Evolutionary conservation across 35 echinoderm and acorn worm species (phyloP).

Genomic region (Chiridota heheva): DNA sequence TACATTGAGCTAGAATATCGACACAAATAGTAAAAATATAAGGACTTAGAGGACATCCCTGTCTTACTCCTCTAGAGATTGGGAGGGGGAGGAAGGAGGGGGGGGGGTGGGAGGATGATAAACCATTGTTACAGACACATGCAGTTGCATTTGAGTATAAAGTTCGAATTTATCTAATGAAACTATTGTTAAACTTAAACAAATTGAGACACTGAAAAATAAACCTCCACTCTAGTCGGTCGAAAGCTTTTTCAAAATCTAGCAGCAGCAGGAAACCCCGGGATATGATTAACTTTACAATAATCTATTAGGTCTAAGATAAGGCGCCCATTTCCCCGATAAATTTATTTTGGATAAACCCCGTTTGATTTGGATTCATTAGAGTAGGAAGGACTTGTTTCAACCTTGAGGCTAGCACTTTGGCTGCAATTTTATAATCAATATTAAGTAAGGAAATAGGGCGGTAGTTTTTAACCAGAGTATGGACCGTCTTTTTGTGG

Average conservation of each 20-base stretch:
- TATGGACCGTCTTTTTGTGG: constrained; percentile 3
- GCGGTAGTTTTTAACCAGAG: constrained; percentile 15
- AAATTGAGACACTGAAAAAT: constrained; percentile 1
- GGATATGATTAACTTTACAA: neutral
- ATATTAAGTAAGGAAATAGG: constrained; percentile 44
- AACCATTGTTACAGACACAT: constrained; percentile 27
- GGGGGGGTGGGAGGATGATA: neutral
- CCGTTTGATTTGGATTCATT: constrained; percentile 3
- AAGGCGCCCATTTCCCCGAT: constrained; percentile 16
- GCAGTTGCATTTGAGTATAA: constrained; percentile 9
- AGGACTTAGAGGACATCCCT: constrained; percentile 35
- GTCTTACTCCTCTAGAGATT: constrained; percentile 6
- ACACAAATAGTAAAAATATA: constrained; percentile 6
- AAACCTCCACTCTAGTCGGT: constrained; percentile 22
- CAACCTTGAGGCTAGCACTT: neutral
- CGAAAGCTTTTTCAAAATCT: constrained; percentile 25
- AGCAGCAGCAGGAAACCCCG: constrained; percentile 2
- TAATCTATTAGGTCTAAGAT: constrained; percentile 8
- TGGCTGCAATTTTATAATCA: constrained; percentile 22
- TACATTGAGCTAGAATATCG: neutral
- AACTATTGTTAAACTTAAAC: constrained; percentile 22
- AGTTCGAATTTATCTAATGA: constrained; percentile 17
- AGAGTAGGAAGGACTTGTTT: neutral
- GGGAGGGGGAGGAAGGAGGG: too few species aligned
- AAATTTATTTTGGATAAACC: constrained; percentile 20